Evolutionary conservation across 64 coral and sea anemone species (phyloP), one percentile per base, ranked within the genome.

Genomic region (Anthopleura sola): DNA sequence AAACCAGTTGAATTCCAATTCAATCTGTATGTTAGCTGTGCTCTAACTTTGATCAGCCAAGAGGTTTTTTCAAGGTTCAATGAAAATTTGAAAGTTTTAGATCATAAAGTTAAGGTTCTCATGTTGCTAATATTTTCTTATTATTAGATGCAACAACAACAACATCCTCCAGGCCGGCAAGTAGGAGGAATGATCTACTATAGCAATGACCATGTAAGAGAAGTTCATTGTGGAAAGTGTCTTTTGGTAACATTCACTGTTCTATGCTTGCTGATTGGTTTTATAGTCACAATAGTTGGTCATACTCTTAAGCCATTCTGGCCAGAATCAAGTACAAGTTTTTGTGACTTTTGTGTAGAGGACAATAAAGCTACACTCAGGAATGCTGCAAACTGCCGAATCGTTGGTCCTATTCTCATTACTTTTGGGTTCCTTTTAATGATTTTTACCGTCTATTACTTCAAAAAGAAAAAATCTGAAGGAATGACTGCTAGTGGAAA

Each of bases 261-360:
- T 10, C 3, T 79, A 0, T 24, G 47, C 4, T 48, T 79, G 15
- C 24, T 79, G 21, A n/a, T 48, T 2, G 76, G 76, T 33, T 19
- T 79, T 0, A 79, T 79, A 40, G 76, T 79, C 5, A 79, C 76
- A 11, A 79, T 79, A 46, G 44, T 79, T 79, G 76, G 76, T 33
- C 44, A 44, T 48, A 79, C 76, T 23, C 3, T 44, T 79, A 20
- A 46, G 12, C 76, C 76, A 21, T 79, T 79, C 24, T 79, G 34
- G 76, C 3, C 37, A 10, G 76, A 76, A 76, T 31, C 24, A 34
- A 20, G 12, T 20, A 17, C 34, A 79, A 48, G 37, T 3, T 79
- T 23, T 38, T 79, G 76, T 79, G 1, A 1, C 36, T 48, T 79
- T 79, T 79, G 76, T 79, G 44, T 19, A 46, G 76, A 79, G 24